phyloP scores from a whole-genome alignment of 1,140 invertebrate species.

The Acromyrmex echinatior region DNA sequence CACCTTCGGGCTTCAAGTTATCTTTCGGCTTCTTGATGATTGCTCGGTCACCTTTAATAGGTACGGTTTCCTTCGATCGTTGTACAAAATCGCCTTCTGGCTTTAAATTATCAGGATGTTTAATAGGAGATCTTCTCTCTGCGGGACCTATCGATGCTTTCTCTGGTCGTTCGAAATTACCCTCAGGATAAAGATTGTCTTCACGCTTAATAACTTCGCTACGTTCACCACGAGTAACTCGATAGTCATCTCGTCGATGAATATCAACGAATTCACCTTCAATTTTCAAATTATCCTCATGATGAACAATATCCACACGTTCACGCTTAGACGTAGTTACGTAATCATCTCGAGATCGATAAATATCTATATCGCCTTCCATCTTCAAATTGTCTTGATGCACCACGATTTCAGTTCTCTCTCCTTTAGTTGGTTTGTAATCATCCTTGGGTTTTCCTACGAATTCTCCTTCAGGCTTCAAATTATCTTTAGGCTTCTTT shows the following conservation, averaged over 20 bases:
- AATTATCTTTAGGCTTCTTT: slow-evolving; percentile 89
- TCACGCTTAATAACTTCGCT: slow-evolving; percentile 88
- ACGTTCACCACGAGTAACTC: slow-evolving; percentile 87
- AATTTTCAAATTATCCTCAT: slow-evolving; percentile 86
- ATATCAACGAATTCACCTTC: slow-evolving; percentile 88
- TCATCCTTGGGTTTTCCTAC: slow-evolving; percentile 80
- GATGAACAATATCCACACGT: slow-evolving; percentile 83
- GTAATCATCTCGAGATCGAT: slow-evolving; percentile 86
- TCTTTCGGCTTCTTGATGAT: slow-evolving; percentile 71
- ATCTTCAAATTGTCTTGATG: slow-evolving; percentile 88
- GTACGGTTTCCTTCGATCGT: slow-evolving; percentile 78
- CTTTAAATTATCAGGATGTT: slow-evolving; percentile 86
- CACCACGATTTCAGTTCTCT: slow-evolving; percentile 83
- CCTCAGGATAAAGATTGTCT: slow-evolving; percentile 87
- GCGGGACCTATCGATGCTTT: slow-evolving; percentile 74
- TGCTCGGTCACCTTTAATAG: slow-evolving; percentile 76
- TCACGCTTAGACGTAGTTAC: slow-evolving; percentile 85
- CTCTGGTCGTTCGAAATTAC: slow-evolving; percentile 84
- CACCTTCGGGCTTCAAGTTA: slow-evolving; percentile 88
- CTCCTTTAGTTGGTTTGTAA: slow-evolving; percentile 73
- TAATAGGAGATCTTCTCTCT: slow-evolving; percentile 79
- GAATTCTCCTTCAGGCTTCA: slow-evolving; percentile 89
- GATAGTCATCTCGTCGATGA: slow-evolving; percentile 87
- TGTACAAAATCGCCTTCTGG: slow-evolving; percentile 88
- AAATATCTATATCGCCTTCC: slow-evolving; percentile 87